Evolutionary conservation across 2,888 invertebrate species (phyloP).

Genomic region (Cenopis cana): DNA sequence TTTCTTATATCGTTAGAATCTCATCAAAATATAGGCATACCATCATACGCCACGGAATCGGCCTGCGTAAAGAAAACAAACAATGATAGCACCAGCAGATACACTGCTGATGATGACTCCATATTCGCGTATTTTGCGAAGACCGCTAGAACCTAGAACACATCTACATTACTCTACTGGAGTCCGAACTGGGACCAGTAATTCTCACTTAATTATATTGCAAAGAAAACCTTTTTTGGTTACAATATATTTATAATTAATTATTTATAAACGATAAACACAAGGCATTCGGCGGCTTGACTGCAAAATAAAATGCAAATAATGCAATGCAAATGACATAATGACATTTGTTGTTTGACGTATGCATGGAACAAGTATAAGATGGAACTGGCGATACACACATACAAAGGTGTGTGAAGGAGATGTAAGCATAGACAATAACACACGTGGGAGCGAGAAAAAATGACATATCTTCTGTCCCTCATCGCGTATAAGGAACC

Average conservation of each 20-base stretch:
- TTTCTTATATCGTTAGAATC: constrained; percentile 17
- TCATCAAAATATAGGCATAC: constrained; percentile 55
- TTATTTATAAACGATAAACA: not conserved
- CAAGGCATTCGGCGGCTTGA: not conserved
- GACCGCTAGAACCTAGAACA: constrained; percentile 43
- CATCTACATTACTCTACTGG: not conserved
- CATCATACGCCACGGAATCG: constrained; percentile 64
- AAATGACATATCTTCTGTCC: no score
- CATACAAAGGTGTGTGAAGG: no score
- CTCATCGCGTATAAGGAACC: no score
- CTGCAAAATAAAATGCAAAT: not conserved
- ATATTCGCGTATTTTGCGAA: not conserved
- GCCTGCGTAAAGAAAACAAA: constrained; percentile 53
- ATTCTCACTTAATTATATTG: not conserved
- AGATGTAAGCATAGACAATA: no score
- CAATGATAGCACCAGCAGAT: constrained; percentile 49
- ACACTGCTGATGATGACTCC: constrained; percentile 31
- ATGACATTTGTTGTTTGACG: not conserved
- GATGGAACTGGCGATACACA: no score
- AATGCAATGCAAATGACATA: no score
- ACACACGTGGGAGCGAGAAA: no score
- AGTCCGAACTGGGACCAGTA: not conserved
- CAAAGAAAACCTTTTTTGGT: not conserved
- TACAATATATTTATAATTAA: no score
- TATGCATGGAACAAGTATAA: no score